Percentiles rank a stretch among this genome's conserved stretches.
Evolutionary conservation across 1,140 invertebrate species (phyloP).

Genomic region (Drosophila mauritiana): DNA sequence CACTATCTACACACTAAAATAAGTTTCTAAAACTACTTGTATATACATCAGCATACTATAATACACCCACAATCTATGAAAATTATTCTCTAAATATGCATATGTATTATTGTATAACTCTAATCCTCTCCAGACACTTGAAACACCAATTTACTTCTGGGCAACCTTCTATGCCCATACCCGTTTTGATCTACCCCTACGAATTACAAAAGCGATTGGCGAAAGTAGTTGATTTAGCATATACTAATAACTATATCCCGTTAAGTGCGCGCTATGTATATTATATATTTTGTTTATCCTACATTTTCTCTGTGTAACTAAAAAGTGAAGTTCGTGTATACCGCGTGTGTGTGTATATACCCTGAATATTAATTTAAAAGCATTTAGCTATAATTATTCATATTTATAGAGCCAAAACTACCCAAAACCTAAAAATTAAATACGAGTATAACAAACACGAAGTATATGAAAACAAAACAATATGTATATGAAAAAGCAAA

Average conservation of each 20-base stretch:
- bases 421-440: slow-evolving; percentile 78
- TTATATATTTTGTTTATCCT: slow-evolving; percentile 54
- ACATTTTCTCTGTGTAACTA: slow-evolving; percentile 60
- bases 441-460: slow-evolving; percentile 63
- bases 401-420: slow-evolving; percentile 83
- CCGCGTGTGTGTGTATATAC: slow-evolving; percentile 64
- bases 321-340: slow-evolving; percentile 53
- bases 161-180: slow-evolving; percentile 18
- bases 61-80: slow-evolving; percentile 41
- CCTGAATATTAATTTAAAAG: slow-evolving; percentile 79
- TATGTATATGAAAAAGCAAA: slow-evolving; percentile 77
- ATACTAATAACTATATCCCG: slow-evolving; percentile 10
- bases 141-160: slow-evolving; percentile 39
- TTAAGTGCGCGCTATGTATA: slow-evolving; percentile 63
- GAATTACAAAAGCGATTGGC: slow-evolving; percentile 49
- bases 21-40: slow-evolving; percentile 80
- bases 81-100: slow-evolving; percentile 45
- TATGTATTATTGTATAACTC: slow-evolving; percentile 35
- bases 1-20: slow-evolving; percentile 68
- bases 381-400: slow-evolving; percentile 81
- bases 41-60: slow-evolving; percentile 52
- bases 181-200: slow-evolving; percentile 57
- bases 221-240: slow-evolving; percentile 51
- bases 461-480: slow-evolving; percentile 59
- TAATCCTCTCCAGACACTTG: slow-evolving; percentile 29